Base-by-base conservation (phyloP, 2,888 invertebrate genomes). In the Hesperia comma region DNA sequence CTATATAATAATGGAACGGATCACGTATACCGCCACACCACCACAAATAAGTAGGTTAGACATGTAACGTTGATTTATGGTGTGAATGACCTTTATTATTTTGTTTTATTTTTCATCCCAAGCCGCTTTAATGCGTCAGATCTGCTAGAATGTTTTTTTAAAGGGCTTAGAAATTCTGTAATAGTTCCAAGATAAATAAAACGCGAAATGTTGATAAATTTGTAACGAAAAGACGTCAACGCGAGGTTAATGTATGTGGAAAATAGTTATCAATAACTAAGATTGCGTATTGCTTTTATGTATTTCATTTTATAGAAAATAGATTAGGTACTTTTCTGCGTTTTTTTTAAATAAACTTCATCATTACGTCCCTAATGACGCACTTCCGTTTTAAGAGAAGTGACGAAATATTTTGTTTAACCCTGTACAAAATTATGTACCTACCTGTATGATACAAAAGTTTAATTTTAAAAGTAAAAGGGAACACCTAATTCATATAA, bases 1-100 rank as follows among this genome's bases (percentile, higher is more conserved):
- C 49, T 12, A 49, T 49, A 49, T 46, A 12, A 0, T 19, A 19
- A 19, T 49, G 5, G 21, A 49, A 19, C 7, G n/a, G 17, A 21
- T 17, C 26, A 26, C 5, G 5, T 4, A 26, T 26, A 26, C 26
- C 26, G 26, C 5, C 26, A 26, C 26, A 26, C 26, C 6, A 26
- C 32, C 26, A 53, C 14, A 46, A n/a, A 46, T 60, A 60, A 60
- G n/a, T 61, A 53, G 33, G 51, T 41, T 53, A 19, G 53, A 51
- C 40, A 33, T 41, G 61, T 61, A 51, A 26, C 53, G n/a, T 53
- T n/a, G 53, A 61, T 61, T 53, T 61, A 61, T 61, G 15, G 54
- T 41, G 54, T 41, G 54, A 62, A 62, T 54, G 32, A 43, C 62
- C 62, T 62, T 62, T 53, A 43, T 15, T 37, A 15, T 33, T 54